Evolutionary conservation across 2,113 vertebrate species (phyloP).

Genomic region (Pterocles orientalis): DNA sequence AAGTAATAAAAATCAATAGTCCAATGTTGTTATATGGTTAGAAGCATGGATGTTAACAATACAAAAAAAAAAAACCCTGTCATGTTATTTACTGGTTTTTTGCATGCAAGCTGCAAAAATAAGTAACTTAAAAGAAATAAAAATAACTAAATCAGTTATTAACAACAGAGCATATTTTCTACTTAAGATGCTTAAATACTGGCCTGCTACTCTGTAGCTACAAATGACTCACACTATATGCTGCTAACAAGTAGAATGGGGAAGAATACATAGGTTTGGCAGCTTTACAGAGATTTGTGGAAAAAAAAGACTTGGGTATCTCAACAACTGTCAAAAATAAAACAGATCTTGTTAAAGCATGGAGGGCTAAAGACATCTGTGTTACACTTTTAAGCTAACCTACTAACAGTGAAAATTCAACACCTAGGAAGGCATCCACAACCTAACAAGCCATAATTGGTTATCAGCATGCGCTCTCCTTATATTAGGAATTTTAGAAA

Average conservation of each 20-base stretch:
- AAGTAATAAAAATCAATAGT: conserved; percentile 1
- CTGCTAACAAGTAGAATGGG: neutral
- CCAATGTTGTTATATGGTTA: neutral
- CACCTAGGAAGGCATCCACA: neutral
- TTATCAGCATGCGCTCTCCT: neutral
- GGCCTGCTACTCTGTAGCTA: neutral
- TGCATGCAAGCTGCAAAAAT: neutral
- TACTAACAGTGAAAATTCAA: neutral
- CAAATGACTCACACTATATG: neutral
- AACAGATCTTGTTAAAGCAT: neutral
- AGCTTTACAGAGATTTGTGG: neutral
- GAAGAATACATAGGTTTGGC: neutral
- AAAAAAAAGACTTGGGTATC: neutral
- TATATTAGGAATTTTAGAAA: neutral
- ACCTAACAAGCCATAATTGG: neutral
- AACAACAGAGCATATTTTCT: neutral
- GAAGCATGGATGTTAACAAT: neutral
- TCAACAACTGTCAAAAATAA: conserved; percentile 11
- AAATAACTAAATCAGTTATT: neutral
- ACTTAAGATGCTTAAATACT: neutral
- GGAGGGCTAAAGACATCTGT: neutral
- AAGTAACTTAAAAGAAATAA: neutral
- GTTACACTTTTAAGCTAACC: neutral
- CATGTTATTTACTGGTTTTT: neutral
- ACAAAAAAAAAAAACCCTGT: neutral